A percentile compares a stretch with the other conserved stretches of the same genome.
These are phyloP conservation scores for Lysiphlebus fabarum DNA, from an alignment of 1,140 invertebrate genomes.

Conservation along the genomic window DNA sequence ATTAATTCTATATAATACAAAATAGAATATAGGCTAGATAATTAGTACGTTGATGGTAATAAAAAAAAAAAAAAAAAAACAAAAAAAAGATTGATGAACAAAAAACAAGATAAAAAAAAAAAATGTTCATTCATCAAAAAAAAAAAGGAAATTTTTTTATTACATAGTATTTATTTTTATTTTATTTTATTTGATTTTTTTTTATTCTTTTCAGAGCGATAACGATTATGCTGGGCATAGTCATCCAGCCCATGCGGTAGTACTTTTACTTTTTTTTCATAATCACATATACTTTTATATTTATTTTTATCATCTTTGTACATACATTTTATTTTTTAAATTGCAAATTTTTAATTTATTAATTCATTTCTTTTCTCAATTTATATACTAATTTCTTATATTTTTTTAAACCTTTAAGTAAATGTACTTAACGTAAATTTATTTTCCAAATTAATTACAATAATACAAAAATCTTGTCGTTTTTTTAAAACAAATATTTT, in stretches of 20 bases:
- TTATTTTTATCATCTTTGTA: neutral
- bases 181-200: slow-evolving; percentile 51
- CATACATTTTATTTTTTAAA: neutral
- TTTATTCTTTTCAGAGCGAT: slow-evolving; percentile 53
- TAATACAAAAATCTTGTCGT: too few relatives aligned
- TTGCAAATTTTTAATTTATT: too few relatives aligned
- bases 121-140: slow-evolving; percentile 13
- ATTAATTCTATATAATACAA: neutral
- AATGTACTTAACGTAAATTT: too few relatives aligned
- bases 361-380: too few relatives aligned
- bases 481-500: too few relatives aligned
- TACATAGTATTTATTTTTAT: slow-evolving; percentile 28
- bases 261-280: slow-evolving; percentile 49
- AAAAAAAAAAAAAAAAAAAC: neutral
- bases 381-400: too few relatives aligned
- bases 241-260: slow-evolving; percentile 57
- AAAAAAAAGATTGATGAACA: neutral
- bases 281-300: slow-evolving; percentile 26
- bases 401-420: too few relatives aligned
- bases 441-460: too few relatives aligned
- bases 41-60: neutral
- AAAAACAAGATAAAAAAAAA: slow-evolving; percentile 10
- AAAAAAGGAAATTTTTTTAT: slow-evolving; percentile 16
- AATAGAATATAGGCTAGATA: slow-evolving; percentile 8
- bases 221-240: slow-evolving; percentile 55